Percentiles rank a stretch among this genome's conserved stretches.
phyloP scores from a whole-genome alignment of 2,888 invertebrate genomes.

The Fragum sueziense region DNA sequence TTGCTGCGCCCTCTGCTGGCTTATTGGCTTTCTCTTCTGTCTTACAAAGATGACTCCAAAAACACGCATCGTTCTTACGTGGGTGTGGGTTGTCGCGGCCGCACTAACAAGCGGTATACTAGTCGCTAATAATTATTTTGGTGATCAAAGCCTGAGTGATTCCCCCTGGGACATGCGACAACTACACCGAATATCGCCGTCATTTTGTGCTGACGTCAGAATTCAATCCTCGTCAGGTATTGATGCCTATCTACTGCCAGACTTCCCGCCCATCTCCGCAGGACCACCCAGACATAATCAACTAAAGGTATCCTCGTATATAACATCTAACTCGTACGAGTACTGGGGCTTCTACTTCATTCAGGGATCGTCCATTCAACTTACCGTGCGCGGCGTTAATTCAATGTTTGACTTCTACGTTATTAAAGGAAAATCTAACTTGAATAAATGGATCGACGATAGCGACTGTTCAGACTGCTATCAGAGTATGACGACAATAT shows the following conservation, averaged over 20 bases:
- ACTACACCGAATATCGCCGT: slow-evolving; percentile 7
- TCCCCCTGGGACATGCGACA: slow-evolving; percentile 33
- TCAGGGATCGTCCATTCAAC: background rate
- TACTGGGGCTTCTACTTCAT: slow-evolving; percentile 40
- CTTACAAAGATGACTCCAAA: slow-evolving; percentile 23
- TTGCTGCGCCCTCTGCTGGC: slow-evolving; percentile 23
- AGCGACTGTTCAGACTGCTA: slow-evolving; percentile 9
- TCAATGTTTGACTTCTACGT: slow-evolving; percentile 12
- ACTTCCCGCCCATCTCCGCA: background rate
- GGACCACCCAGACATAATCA: background rate
- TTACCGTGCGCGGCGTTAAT: background rate
- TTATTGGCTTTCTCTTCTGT: slow-evolving; percentile 25
- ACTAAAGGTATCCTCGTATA: background rate
- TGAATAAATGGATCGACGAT: slow-evolving; percentile 30
- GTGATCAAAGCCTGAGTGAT: background rate
- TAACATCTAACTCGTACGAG: slow-evolving; percentile 5
- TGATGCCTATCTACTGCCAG: slow-evolving; percentile 9
- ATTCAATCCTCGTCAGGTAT: slow-evolving; percentile 16
- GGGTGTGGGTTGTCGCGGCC: slow-evolving; percentile 22
- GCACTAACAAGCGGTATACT: slow-evolving; percentile 12
- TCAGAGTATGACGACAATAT: background rate
- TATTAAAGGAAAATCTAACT: slow-evolving; percentile 22
- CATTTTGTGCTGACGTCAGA: slow-evolving; percentile 17
- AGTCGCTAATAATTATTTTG: background rate
- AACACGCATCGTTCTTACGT: slow-evolving; percentile 28